Base-by-base conservation (phyloP, 2,888 invertebrate species). In the Lycophotia porphyrea region DNA sequence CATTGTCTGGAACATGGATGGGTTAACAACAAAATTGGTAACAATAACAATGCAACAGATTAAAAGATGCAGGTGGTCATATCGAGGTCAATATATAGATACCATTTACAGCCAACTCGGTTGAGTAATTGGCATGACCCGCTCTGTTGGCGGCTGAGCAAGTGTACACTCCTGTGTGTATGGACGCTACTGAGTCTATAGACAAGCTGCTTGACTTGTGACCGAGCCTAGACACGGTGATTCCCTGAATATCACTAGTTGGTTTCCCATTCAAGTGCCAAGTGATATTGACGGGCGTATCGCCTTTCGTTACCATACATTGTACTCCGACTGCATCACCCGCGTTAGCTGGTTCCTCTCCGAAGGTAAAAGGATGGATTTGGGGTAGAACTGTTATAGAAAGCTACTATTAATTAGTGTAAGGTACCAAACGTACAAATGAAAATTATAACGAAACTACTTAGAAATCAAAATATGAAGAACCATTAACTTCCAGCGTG, bases 301-400 rank as follows among this genome's bases (percentile, higher is more conserved):
- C 98, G 65, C 99, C 98, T 93, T 98, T 98, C 69, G 97, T 97
- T 61, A 98, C 97, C 95, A 98, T 97, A 92, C 98, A 98, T 84
- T 97, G 97, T 11, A 98, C 97, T 74, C 98, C 98, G 52, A 98
- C 97, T 84, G 97, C 97, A 84, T 98, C 98, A 18, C 98, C 98
- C 76, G 98, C 98, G 90, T 98, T 98, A 64, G 98, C 97, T 74
- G 98, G 97, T 86, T 98, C 98, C 71, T 98, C 98, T 74, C 98
- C 98, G 90, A 98, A 98, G 79, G 97, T 96, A 92, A 98, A 98
- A 78, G 98, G 98, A 93, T 97, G 97, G 91, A 98, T 98, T 97
- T 98, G 98, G 83, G 98, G 98, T 84, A 97, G 96, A 92, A 98
- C 98, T 98, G 92, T 90, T 88, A 78, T 81, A 87, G 84, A 76